Evolutionary conservation across 2,113 vertebrate genomes (phyloP).

Genomic region (Solea solea): DNA sequence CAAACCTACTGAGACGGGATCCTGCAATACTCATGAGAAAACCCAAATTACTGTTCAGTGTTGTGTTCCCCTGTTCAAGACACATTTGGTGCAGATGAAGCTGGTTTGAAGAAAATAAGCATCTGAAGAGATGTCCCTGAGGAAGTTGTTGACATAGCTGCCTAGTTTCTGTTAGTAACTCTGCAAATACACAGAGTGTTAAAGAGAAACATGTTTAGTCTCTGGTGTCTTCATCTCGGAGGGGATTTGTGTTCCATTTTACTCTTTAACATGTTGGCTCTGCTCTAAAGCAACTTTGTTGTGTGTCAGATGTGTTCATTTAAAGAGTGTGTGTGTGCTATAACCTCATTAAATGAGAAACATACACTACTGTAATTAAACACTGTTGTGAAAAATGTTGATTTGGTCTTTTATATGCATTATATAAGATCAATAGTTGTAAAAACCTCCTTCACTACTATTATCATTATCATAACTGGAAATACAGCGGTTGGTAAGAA

Average conservation of each 20-base stretch:
- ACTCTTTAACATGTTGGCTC: constrained; percentile 2
- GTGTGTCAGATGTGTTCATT: not conserved
- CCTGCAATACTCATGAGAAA: constrained; percentile 36
- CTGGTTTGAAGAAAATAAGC: constrained; percentile 15
- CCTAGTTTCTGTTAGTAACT: constrained; percentile 16
- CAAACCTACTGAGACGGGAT: constrained; percentile 14
- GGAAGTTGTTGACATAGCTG: constrained; percentile 14
- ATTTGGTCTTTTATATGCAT: not conserved
- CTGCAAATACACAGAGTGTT: constrained; percentile 8
- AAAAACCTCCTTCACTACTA: not conserved
- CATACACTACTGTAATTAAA: constrained; percentile 20
- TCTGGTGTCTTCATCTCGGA: constrained; percentile 5
- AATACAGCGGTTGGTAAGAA: not conserved
- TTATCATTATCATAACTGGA: not conserved
- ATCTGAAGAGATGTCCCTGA: constrained; percentile 23
- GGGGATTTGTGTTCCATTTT: not conserved
- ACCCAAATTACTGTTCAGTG: constrained; percentile 19
- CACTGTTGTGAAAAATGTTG: not conserved
- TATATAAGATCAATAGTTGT: not conserved
- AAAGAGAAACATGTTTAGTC: not conserved
- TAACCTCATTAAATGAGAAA: constrained; percentile 23
- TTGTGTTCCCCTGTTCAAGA: constrained; percentile 2
- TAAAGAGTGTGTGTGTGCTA: constrained; percentile 1
- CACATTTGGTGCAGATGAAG: constrained; percentile 19
- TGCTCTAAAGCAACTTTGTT: not conserved